Base-by-base conservation (phyloP, 1,140 invertebrate species). In the Vanessa tameamea region DNA sequence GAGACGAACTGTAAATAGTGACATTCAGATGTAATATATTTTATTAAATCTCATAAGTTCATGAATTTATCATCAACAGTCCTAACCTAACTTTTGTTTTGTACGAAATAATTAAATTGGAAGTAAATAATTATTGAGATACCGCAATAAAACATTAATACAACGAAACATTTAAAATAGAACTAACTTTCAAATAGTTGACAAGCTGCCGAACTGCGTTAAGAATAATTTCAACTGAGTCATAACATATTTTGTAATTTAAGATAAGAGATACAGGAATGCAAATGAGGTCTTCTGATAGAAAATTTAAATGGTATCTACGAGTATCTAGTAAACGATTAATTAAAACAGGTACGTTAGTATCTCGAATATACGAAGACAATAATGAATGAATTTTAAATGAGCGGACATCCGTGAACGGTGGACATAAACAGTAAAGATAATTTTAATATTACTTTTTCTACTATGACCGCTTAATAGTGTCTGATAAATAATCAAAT, bases 221-320 rank as follows among this genome's bases (percentile, higher is more conserved):
- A 70, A 66, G 7, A 50, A 53, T 59, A 66, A 65, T 63, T 59
- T 69, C 23, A 66, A 57, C 13, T 20, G 50, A 51, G 43, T 65
- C 53, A 70, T 53, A 69, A 74, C 47, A 59, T 66, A 69, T 59
- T 68, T 68, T 67, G 51, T 57, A 57, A 73, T 73, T 63, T 50
- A 64, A 69, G 63, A 70, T 75, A 65, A 69, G 51, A 64, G 63
- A 65, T 64, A 67, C 57, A 13, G 50, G 55, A 64, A 76, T 76
- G 64, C 69, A 76, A 76, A 76, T 69, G 75, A 72, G 26, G 4
- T 65, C 15, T 48, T 73, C 14, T 68, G 48, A 69, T 71, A 68
- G 59, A 70, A 74, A 72, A 65, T 71, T 26, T 13, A 66, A 51
- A 57, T 66, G 23, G 16, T 64, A 64, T 63, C 37, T 11, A 48